Evolutionary conservation across 2,113 vertebrate genomes (phyloP), one percentile per base, ranked within the genome.

Genomic region (Stegastes partitus): DNA sequence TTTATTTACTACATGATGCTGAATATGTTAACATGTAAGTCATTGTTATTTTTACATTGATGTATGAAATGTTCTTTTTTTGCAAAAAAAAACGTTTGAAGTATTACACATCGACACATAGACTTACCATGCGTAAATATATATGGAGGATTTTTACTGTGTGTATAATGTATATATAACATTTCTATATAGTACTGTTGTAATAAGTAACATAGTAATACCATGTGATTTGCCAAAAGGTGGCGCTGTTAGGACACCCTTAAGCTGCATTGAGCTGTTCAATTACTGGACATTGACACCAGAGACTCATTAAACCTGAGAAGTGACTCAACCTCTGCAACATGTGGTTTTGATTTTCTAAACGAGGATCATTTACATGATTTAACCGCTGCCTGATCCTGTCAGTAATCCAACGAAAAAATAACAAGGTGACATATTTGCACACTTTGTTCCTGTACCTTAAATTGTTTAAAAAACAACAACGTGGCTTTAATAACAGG

Each of bases 111-210:
- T 82, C 21, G 54, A 79, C 69, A 73, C 81, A 77, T 83, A 82
- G 67, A 87, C 56, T 47, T 78, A 83, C 72, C 71, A 68, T 85
- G 56, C 50, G 25, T 77, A 81, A 79, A 79, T 84, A 81, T 74
- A 82, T 87, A 68, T 74, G 77, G 68, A 77, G 58, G 26, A 68
- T 91, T 89, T 90, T 84, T 89, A 88, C 71, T 82, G 72, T 84
- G 58, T 87, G 83, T 84, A 91, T 68, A 87, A 86, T 90, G 79
- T 87, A 77, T 88, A 88, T 88, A 91, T 84, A 86, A 82, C 70
- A 89, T 89, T 82, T 90, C 77, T 90, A 79, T 79, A 87, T 74
- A 75, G 72, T 79, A 84, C 57, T 85, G 76, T 82, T 84, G 71
- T 90, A 89, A 82, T 83, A 74, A 77, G 61, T 80, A 82, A 68